Conservation (phyloP, 2,113 vertebrate genomes). For the Aptenodytes forsteri region DNA sequence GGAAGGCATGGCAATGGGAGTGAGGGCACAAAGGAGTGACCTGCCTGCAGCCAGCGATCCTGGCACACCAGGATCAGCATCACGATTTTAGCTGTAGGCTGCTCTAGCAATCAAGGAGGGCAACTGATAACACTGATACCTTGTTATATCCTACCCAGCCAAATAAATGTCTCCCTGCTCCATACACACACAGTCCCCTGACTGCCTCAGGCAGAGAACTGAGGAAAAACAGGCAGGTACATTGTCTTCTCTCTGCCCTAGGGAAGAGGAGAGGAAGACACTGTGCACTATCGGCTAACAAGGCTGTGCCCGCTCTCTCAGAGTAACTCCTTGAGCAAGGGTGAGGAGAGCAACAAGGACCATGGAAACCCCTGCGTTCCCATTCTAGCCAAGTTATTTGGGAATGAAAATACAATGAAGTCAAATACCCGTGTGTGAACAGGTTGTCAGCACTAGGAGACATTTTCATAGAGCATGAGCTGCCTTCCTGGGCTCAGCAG, state of each 20-base stretch:
- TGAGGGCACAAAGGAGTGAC: not conserved
- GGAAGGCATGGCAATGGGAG: not conserved
- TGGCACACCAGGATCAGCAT: not conserved
- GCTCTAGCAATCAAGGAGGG: not conserved
- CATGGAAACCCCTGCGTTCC: not conserved
- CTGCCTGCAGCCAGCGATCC: not conserved
- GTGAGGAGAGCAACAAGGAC: not conserved
- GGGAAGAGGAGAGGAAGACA: not conserved
- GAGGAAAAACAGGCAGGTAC: not conserved
- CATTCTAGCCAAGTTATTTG: not conserved
- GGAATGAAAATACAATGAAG: not conserved
- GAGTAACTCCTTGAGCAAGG: not conserved
- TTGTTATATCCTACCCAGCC: not conserved
- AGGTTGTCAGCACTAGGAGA: not conserved
- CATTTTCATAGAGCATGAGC: not conserved
- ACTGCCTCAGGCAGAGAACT: not conserved
- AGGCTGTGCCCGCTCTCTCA: not conserved
- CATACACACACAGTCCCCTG: not conserved
- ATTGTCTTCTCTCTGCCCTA: not conserved
- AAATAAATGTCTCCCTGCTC: not conserved
- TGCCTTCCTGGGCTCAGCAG: not conserved
- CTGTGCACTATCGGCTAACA: fast-evolving
- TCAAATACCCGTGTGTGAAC: no score
- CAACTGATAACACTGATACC: not conserved
- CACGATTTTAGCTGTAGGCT: not conserved